A percentile compares a stretch with the other conserved stretches of the same genome.
phyloP scores from a whole-genome alignment of 2,888 invertebrate species.

The Macrosoma leucophasiata region DNA sequence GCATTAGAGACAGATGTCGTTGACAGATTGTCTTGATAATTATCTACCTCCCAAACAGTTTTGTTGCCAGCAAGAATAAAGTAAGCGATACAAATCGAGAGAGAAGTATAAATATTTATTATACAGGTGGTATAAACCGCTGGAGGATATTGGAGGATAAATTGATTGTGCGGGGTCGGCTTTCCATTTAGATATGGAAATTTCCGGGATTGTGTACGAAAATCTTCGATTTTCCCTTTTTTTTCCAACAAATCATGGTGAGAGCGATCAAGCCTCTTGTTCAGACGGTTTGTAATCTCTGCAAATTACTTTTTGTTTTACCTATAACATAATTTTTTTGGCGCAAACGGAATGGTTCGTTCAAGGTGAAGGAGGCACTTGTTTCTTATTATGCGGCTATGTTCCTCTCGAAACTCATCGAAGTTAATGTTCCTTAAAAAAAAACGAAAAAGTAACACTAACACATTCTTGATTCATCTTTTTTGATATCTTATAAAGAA shows the following conservation, averaged over 20 bases:
- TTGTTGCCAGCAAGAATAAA: slow-evolving; percentile 35
- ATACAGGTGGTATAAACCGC: slow-evolving; percentile 75
- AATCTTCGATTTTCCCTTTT: slow-evolving; percentile 70
- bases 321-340: not conserved
- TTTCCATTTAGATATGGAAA: slow-evolving; percentile 77
- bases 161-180: slow-evolving; percentile 76
- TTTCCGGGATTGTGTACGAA: slow-evolving; percentile 73
- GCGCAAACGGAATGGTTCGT: too few relatives aligned
- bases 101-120: slow-evolving; percentile 72
- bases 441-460: too few relatives aligned
- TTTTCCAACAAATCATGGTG: slow-evolving; percentile 64
- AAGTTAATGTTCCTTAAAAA: too few relatives aligned
- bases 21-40: too few relatives aligned
- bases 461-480: too few relatives aligned
- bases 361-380: too few relatives aligned
- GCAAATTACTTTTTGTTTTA: slow-evolving; percentile 23
- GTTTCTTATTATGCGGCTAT: too few relatives aligned
- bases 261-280: slow-evolving; percentile 37
- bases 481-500: too few relatives aligned
- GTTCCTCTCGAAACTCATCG: too few relatives aligned
- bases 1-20: too few relatives aligned
- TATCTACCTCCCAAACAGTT: slow-evolving; percentile 20
- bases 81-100: slow-evolving; percentile 58
- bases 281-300: slow-evolving; percentile 35
- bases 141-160: slow-evolving; percentile 74